These are phyloP conservation scores for Erpornis zantholeuca DNA, from an alignment of 2,113 vertebrate genomes.

Conservation along the genomic window DNA sequence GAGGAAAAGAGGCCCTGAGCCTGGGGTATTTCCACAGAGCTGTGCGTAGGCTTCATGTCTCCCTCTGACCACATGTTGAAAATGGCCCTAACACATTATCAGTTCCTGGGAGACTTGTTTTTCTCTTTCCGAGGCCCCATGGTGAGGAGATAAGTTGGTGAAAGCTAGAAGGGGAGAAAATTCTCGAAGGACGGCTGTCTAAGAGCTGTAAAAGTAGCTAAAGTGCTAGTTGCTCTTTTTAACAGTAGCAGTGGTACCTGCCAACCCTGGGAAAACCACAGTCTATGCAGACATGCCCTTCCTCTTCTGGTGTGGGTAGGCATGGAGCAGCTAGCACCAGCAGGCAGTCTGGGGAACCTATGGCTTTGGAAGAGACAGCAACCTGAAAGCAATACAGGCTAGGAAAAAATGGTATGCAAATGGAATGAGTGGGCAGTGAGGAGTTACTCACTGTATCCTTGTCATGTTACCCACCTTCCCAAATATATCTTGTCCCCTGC, in stretches of 20 bases:
- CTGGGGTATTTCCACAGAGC: background rate
- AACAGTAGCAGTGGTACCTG: background rate
- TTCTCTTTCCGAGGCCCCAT: background rate
- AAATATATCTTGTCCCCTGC: background rate
- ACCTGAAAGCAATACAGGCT: background rate
- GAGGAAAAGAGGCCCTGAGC: background rate
- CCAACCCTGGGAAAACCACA: background rate
- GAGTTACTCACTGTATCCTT: background rate
- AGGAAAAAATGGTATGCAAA: background rate
- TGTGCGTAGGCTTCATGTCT: background rate
- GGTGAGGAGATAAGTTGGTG: background rate
- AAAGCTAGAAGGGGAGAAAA: background rate
- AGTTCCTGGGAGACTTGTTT: conserved; percentile 16
- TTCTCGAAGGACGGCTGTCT: background rate
- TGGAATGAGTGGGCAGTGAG: background rate
- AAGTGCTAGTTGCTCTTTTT: background rate
- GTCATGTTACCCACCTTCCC: background rate
- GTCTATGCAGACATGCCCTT: background rate
- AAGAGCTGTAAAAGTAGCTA: background rate
- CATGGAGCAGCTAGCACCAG: background rate
- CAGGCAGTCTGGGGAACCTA: background rate
- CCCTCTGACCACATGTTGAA: background rate
- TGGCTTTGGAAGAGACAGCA: background rate
- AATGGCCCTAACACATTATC: background rate
- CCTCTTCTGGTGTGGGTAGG: background rate